Percentiles rank a stretch among this genome's conserved stretches.
Evolutionary conservation across 92 coral and sea anemone genomes (phyloP).

Genomic region (Umimayanthus kanabou): DNA sequence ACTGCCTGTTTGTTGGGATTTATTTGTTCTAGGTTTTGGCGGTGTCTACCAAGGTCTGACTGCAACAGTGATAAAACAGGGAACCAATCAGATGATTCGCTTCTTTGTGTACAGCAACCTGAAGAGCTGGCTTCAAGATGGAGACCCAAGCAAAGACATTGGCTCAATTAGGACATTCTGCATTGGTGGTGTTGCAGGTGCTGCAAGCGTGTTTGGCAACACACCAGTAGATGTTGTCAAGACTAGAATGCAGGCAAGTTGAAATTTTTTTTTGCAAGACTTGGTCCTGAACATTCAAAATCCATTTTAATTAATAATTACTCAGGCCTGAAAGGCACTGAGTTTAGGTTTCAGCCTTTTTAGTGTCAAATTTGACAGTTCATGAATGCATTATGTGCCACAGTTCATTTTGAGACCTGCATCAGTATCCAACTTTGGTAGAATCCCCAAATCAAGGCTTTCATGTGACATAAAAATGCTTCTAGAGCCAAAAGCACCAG

Average conservation of each 20-base stretch:
- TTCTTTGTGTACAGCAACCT: conserved; percentile 92
- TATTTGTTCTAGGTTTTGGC: conserved; percentile 58
- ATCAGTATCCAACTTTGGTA: no score
- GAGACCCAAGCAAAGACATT: conserved; percentile 89
- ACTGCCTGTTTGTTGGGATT: background rate
- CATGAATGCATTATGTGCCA: no score
- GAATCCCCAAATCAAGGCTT: no score
- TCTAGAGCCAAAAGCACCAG: no score
- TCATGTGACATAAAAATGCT: no score
- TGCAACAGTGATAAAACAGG: conserved; percentile 96
- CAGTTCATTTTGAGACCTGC: no score
- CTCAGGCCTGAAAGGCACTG: no score
- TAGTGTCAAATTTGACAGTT: no score
- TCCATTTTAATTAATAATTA: no score
- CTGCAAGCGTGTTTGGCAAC: conserved; percentile 99
- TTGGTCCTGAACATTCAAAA: background rate
- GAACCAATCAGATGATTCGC: conserved; percentile 97
- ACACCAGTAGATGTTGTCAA: conserved; percentile 98
- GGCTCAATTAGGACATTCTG: conserved; percentile 86
- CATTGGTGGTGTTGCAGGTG: conserved; percentile 99
- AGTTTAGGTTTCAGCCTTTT: no score
- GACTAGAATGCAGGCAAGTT: conserved; percentile 95
- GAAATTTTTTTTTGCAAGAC: background rate
- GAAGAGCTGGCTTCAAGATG: conserved; percentile 85
- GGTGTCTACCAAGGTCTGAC: conserved; percentile 95